phyloP scores from a whole-genome alignment of 53 echinoderm and acorn worm species.

The Glandiceps talaboti region DNA sequence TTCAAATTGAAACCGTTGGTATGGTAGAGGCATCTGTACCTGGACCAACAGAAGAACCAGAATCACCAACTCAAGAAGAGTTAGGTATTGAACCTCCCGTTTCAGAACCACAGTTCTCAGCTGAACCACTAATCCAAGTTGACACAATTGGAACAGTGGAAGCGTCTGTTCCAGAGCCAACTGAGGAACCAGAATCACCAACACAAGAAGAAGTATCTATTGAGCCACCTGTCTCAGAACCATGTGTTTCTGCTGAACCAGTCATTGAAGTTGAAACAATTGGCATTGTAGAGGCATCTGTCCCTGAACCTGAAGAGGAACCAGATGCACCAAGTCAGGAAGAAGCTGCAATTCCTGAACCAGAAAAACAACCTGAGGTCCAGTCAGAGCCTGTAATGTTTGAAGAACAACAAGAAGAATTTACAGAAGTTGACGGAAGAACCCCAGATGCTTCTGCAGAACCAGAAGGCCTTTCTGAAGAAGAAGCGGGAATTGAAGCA shows the following conservation, averaged over 20 bases:
- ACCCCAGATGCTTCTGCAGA: constrained; percentile 5
- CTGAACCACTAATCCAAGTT: not conserved
- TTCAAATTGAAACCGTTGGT: not conserved
- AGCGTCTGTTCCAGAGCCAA: not conserved
- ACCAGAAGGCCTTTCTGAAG: constrained; percentile 1
- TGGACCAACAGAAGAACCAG: not conserved
- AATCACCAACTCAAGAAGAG: not conserved
- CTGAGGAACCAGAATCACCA: not conserved
- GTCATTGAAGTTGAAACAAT: not conserved
- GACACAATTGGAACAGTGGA: not conserved
- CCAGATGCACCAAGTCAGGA: constrained; percentile 6
- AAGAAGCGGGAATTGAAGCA: constrained; percentile 6
- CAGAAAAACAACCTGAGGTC: constrained; percentile 2
- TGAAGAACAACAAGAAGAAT: not conserved
- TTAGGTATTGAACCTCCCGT: not conserved
- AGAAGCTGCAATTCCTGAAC: constrained; percentile 3
- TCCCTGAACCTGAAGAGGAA: not conserved
- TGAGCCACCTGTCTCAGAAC: not conserved
- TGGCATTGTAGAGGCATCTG: not conserved
- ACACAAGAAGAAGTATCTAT: not conserved
- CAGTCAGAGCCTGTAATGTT: not conserved
- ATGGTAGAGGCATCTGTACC: not conserved
- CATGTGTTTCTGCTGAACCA: not conserved
- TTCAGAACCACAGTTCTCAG: not conserved
- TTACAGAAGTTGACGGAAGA: not conserved